phyloP scores from a whole-genome alignment of 1,140 invertebrate species.

The Wasmannia auropunctata region DNA sequence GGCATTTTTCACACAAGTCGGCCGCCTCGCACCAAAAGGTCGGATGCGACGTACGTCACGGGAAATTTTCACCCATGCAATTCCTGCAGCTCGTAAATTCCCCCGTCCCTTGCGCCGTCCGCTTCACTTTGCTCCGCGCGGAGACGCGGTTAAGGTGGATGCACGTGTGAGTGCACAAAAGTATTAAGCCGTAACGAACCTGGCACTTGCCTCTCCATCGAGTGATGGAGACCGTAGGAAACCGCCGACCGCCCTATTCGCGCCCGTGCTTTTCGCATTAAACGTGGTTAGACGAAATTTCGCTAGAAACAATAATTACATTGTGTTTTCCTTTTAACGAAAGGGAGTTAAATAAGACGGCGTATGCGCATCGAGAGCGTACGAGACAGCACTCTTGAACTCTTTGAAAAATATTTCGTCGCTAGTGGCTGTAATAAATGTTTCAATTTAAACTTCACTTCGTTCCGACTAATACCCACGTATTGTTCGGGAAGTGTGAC shows the following conservation, averaged over 20 bases:
- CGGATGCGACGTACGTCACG: slow-evolving; percentile 53
- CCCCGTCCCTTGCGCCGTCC: slow-evolving; percentile 9
- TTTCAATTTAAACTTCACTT: neutral
- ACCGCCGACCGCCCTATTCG: slow-evolving; percentile 3
- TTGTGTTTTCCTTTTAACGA: neutral
- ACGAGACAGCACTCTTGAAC: neutral
- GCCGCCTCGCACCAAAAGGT: slow-evolving; percentile 29
- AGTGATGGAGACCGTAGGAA: neutral
- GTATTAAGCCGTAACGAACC: slow-evolving; percentile 50
- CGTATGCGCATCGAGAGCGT: neutral
- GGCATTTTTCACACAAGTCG: slow-evolving; percentile 43
- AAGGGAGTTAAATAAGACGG: neutral
- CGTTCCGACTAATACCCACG: neutral
- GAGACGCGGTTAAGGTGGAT: slow-evolving; percentile 1
- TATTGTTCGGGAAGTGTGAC: neutral
- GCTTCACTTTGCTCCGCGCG: slow-evolving; percentile 16
- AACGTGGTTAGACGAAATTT: neutral
- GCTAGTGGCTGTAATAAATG: neutral
- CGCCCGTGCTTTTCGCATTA: slow-evolving; percentile 15
- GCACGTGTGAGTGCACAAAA: slow-evolving; percentile 15
- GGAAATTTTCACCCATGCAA: slow-evolving; percentile 54
- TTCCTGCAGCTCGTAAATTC: slow-evolving; percentile 57
- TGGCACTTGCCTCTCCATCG: slow-evolving; percentile 24
- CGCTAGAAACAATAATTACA: neutral
- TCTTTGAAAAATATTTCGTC: neutral